Percentiles rank a stretch among this genome's conserved stretches.
Conservation (phyloP, 2,797 vertebrate genomes). For the Anableps anableps region DNA sequence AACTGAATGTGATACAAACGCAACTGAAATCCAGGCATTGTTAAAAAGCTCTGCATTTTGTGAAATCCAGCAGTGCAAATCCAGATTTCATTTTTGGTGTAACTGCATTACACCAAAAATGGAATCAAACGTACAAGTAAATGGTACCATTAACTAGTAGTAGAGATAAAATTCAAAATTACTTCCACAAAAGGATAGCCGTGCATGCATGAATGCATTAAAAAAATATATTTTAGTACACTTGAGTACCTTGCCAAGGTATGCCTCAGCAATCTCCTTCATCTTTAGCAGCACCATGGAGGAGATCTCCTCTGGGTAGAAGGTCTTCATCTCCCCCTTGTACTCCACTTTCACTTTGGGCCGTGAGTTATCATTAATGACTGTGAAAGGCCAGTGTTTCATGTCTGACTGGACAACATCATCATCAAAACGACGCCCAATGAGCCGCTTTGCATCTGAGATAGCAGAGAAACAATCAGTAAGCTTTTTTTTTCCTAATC, state of each 20-base stretch:
- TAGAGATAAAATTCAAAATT: too few relatives aligned
- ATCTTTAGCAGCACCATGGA: slow-evolving; percentile 84
- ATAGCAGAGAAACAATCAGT: slow-evolving; percentile 3
- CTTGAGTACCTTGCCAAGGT: slow-evolving; percentile 79
- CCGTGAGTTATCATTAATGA: slow-evolving; percentile 72
- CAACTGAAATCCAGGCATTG: not conserved
- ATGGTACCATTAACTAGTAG: not conserved
- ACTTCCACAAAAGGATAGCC: not conserved
- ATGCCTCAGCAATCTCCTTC: slow-evolving; percentile 84
- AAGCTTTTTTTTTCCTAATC: not conserved
- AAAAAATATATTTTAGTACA: not conserved
- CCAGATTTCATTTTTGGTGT: not conserved
- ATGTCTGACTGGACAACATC: slow-evolving; percentile 84
- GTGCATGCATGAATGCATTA: not conserved
- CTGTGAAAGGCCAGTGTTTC: slow-evolving; percentile 84
- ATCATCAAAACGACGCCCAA: slow-evolving; percentile 93
- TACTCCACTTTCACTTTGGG: slow-evolving; percentile 84
- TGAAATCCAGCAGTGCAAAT: not conserved
- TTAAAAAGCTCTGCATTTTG: not conserved
- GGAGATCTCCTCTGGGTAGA: slow-evolving; percentile 84
- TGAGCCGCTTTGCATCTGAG: slow-evolving; percentile 94
- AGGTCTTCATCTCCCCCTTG: slow-evolving; percentile 80
- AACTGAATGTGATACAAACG: not conserved
- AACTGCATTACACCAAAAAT: too few relatives aligned
- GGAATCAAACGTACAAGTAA: too few relatives aligned